phyloP scores from a whole-genome alignment of 2,797 vertebrate genomes.

The Sebastes minor region DNA sequence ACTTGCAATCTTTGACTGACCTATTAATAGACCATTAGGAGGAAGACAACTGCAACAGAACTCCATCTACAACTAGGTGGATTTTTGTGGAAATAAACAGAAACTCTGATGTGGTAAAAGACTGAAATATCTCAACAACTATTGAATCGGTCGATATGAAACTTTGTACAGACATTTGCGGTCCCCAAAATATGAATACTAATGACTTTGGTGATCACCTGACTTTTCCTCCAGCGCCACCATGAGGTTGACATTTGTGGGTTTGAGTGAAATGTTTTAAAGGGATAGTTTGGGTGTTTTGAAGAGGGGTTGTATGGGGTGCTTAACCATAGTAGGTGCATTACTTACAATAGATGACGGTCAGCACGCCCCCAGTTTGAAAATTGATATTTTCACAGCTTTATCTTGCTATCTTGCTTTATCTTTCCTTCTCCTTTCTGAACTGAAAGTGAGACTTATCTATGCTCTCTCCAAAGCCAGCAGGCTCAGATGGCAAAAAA shows the following conservation, averaged over 20 bases:
- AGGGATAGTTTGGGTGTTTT: too few species aligned
- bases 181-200: not conserved
- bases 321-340: too few species aligned
- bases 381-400: too few species aligned
- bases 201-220: not conserved
- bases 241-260: not conserved
- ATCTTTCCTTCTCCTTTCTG: too few species aligned
- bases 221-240: not conserved
- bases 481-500: too few species aligned
- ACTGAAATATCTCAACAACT: not conserved
- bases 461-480: too few species aligned
- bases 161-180: not conserved
- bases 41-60: not conserved
- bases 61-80: not conserved
- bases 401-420: too few species aligned
- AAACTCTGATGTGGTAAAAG: not conserved
- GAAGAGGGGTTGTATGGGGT: too few species aligned
- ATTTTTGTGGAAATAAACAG: not conserved
- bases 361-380: too few species aligned
- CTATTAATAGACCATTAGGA: conserved; percentile 1
- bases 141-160: not conserved
- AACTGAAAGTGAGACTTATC: too few species aligned
- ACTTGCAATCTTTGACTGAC: conserved; percentile 6
- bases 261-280: not conserved
- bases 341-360: too few species aligned